Evolutionary conservation across 1,140 invertebrate species (phyloP).

Genomic region (Diuraphis noxia): DNA sequence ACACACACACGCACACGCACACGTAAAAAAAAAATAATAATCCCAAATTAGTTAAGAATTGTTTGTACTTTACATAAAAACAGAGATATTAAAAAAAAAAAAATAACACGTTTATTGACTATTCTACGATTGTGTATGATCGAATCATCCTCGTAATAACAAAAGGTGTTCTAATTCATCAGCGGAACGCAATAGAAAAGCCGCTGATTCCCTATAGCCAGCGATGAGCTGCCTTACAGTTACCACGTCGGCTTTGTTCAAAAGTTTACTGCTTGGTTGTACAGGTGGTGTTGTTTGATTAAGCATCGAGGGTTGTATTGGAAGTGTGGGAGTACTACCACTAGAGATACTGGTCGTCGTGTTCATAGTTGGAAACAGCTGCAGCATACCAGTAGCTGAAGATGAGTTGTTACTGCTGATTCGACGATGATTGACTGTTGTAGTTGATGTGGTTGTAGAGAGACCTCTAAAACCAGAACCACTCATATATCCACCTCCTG

Average conservation of each 20-base stretch:
- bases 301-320: slow-evolving; percentile 13
- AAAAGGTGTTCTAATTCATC: slow-evolving; percentile 92
- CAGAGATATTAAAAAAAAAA: slow-evolving; percentile 6
- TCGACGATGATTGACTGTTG: background rate
- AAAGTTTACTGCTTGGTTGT: slow-evolving; percentile 71
- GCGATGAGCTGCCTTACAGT: slow-evolving; percentile 92
- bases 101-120: background rate
- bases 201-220: slow-evolving; percentile 93
- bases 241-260: slow-evolving; percentile 81
- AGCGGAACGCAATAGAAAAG: slow-evolving; percentile 90
- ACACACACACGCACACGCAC: background rate
- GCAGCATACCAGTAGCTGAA: background rate
- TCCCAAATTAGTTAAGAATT: background rate
- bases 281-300: background rate
- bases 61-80: slow-evolving; percentile 42
- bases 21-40: background rate
- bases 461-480: background rate
- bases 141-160: slow-evolving; percentile 52
- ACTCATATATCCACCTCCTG: background rate
- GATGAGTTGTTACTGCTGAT: background rate
- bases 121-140: background rate
- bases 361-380: slow-evolving; percentile 24
- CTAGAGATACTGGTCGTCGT: background rate
- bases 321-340: background rate
- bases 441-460: background rate